phyloP scores from a whole-genome alignment of 2,113 vertebrate genomes.

The Pseudopipra pipra region DNA sequence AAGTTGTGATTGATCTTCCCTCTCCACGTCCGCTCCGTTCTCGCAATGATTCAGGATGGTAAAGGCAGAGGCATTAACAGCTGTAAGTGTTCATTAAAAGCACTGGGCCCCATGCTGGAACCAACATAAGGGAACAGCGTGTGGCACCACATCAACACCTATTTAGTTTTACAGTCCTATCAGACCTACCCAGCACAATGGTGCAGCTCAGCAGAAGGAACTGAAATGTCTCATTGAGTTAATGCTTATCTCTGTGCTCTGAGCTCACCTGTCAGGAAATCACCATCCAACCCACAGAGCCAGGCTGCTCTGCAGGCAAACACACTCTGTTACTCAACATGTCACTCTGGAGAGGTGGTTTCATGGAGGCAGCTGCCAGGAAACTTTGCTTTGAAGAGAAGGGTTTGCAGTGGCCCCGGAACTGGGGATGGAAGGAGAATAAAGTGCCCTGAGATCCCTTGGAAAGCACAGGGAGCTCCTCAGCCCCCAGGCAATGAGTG shows the following conservation, averaged over 20 bases:
- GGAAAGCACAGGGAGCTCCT: background rate
- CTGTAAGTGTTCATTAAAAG: background rate
- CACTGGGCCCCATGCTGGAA: background rate
- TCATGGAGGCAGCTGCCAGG: background rate
- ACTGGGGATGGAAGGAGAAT: background rate
- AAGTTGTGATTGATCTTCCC: background rate
- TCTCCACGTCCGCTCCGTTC: background rate
- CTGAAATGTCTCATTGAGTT: background rate
- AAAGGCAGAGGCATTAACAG: constrained; percentile 7
- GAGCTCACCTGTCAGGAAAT: constrained; percentile 7
- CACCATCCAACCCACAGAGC: background rate
- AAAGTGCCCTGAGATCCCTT: background rate
- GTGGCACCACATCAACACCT: background rate
- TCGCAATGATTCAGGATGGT: background rate
- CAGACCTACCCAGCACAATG: background rate
- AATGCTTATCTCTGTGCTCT: background rate
- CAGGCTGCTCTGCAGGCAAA: background rate
- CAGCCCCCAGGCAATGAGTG: background rate
- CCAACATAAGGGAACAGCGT: constrained; percentile 4
- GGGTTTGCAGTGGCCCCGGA: background rate
- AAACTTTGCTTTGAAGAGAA: background rate
- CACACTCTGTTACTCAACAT: background rate
- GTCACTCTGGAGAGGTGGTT: background rate
- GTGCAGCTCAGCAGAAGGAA: background rate
- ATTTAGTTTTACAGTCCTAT: background rate